Base-by-base conservation (phyloP, 1,140 invertebrate species). In the Drosophila yakuba region DNA sequence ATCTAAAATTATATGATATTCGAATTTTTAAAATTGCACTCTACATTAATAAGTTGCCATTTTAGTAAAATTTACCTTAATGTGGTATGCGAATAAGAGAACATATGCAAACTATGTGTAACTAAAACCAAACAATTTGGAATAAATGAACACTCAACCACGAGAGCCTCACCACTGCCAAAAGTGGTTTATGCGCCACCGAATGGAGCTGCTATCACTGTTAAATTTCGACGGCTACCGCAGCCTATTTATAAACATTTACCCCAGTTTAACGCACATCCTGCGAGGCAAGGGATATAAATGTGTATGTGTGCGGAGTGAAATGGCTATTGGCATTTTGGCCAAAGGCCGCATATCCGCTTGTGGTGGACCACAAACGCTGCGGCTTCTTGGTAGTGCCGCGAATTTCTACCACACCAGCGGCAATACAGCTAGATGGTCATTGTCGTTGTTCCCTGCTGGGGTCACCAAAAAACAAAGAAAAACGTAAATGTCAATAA, bases 211-310 rank as follows among this genome's bases (percentile, higher is more conserved):
- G 28, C 39, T 51, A 44, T 56, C 61, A 48, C 47, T 64, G 69
- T 66, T 79, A 72, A 86, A 86, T 86, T 86, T 78, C 74, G 80
- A 71, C 45, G 44, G 66, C 25, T 52, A 64, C 83, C 82, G 41
- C 83, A 88, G 69, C 72, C 71, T 76, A 86, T 86, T 86, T 86
- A 86, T 86, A 86, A 88, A 88, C 75, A 82, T 86, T 82, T 79
- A 76, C 45, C 83, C 62, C 57, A 75, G 64, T 74, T 64, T 72
- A 77, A 77, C 56, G 35, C 48, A 20, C 45, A 35, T 38, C 69
- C 43, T 41, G 17, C 28, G 36, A 14, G 32, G 23, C 35, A 11
- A 36, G 25, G 47, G n/a, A 15, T 15, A 52, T 55, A 51, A 23
- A 60, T 15, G 41, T 51, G 35, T 62, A 32, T 51, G 55, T 64